Conservation (phyloP, 2,888 invertebrate genomes). For the Torymus tubicola region DNA sequence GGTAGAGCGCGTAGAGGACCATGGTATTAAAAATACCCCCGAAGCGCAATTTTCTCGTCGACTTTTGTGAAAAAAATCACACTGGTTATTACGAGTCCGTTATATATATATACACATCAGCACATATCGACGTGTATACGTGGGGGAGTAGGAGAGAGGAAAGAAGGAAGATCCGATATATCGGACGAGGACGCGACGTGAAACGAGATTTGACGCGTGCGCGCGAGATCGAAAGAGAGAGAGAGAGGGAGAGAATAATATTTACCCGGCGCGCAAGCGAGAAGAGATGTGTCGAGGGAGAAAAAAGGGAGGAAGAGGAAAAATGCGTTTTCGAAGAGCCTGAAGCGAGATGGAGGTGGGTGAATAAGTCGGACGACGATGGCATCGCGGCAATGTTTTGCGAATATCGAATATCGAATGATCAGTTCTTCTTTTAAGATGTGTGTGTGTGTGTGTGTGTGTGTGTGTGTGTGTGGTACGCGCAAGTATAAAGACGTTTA, state of each 20-base stretch:
- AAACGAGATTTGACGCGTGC: conserved; percentile 46
- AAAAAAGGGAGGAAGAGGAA: neutral
- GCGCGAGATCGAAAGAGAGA: conserved; percentile 16
- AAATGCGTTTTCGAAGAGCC: neutral
- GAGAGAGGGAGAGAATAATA: too few species aligned
- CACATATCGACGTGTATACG: neutral
- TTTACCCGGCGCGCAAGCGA: conserved; percentile 18
- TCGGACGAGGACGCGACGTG: conserved; percentile 12
- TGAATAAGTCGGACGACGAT: neutral
- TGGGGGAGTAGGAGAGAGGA: neutral
- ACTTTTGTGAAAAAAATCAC: conserved; percentile 13
- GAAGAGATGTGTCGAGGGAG: conserved; percentile 10
- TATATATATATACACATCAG: conserved; percentile 10
- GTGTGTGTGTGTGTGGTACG: too few species aligned
- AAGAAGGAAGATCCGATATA: conserved; percentile 47
- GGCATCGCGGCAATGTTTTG: too few species aligned
- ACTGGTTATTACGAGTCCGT: conserved; percentile 33
- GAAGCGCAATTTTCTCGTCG: conserved; percentile 22
- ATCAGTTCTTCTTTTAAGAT: too few species aligned
- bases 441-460: too few species aligned
- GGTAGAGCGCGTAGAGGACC: too few species aligned
- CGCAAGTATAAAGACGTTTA: too few species aligned
- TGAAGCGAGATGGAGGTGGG: too few species aligned
- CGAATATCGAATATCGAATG: too few species aligned
- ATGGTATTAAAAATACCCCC: conserved; percentile 29